Evolutionary conservation across 2,113 vertebrate species (phyloP).

Genomic region (Pimephales promelas): DNA sequence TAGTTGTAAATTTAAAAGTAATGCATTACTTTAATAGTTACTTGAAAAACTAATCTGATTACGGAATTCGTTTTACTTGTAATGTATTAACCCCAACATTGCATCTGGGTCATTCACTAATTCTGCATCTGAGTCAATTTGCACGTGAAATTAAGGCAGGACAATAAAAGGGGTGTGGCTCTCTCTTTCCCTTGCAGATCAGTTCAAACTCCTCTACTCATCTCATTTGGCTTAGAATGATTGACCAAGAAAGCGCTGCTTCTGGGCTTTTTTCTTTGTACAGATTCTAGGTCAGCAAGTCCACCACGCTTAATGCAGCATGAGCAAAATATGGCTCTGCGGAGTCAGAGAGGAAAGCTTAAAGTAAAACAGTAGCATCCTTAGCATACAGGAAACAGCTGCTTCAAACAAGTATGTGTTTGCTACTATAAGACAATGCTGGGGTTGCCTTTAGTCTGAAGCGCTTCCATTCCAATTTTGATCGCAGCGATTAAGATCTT

Average conservation of each 20-base stretch:
- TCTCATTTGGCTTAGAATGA: constrained; percentile 41
- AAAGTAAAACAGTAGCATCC: background rate
- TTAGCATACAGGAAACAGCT: constrained; percentile 4
- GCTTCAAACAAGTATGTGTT: constrained; percentile 17
- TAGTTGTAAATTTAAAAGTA: too few relatives aligned
- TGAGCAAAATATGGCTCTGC: constrained; percentile 41
- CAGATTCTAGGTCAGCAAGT: constrained; percentile 60
- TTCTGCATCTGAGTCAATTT: background rate
- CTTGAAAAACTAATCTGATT: too few relatives aligned
- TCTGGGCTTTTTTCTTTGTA: constrained; percentile 33
- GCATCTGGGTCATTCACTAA: background rate
- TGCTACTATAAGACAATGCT: background rate
- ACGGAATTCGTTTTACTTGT: too few relatives aligned
- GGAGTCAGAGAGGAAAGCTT: constrained; percentile 22
- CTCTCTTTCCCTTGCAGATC: constrained; percentile 28
- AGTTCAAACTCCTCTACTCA: constrained; percentile 23
- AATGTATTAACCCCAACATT: too few relatives aligned
- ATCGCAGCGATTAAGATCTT: constrained; percentile 35
- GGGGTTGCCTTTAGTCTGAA: constrained; percentile 14
- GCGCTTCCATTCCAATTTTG: background rate
- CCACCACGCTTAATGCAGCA: constrained; percentile 33
- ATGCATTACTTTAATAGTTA: too few relatives aligned
- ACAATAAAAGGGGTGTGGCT: constrained; percentile 20
- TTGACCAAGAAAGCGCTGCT: constrained; percentile 30
- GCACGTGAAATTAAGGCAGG: constrained; percentile 23